A percentile compares a stretch with the other conserved stretches of the same genome.
These are phyloP conservation scores for Artibeus lituratus DNA, from an alignment of 2,797 vertebrate genomes.

Conservation along the genomic window DNA sequence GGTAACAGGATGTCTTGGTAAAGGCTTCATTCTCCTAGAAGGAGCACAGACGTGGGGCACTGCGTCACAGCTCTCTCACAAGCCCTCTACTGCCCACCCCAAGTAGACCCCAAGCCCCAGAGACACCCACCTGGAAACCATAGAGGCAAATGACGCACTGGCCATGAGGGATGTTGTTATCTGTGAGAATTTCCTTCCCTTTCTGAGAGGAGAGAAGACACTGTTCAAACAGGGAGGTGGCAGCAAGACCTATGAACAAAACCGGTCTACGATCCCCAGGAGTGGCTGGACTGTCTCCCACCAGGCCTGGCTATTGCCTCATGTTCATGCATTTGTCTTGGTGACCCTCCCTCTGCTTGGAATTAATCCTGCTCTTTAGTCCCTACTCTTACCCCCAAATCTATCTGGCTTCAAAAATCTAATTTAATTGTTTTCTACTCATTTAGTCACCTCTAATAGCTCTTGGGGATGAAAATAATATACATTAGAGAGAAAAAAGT, in stretches of 20 bases:
- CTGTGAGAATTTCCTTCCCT: conserved; percentile 89
- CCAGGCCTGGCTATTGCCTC: neutral
- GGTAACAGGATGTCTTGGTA: conserved; percentile 95
- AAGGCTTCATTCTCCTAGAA: conserved; percentile 89
- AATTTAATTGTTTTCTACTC: neutral
- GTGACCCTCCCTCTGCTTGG: neutral
- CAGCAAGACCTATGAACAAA: neutral
- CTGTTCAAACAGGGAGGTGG: neutral
- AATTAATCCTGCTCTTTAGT: neutral
- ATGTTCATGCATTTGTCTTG: neutral
- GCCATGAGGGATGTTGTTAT: conserved; percentile 96
- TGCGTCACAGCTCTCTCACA: neutral
- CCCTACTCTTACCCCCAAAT: neutral
- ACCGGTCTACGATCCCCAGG: neutral
- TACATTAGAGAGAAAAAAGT: neutral
- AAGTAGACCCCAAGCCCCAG: neutral
- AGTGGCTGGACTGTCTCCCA: neutral
- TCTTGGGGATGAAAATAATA: conserved; percentile 37
- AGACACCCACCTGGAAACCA: conserved; percentile 86
- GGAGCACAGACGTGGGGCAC: neutral
- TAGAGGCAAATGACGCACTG: conserved; percentile 97
- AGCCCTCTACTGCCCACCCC: neutral
- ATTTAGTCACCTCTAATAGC: conserved; percentile 5
- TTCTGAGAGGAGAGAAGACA: conserved; percentile 79
- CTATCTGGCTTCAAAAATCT: neutral